These are phyloP conservation scores for Pterocles gutturalis DNA, from an alignment of 2,113 vertebrate species.

Conservation along the genomic window DNA sequence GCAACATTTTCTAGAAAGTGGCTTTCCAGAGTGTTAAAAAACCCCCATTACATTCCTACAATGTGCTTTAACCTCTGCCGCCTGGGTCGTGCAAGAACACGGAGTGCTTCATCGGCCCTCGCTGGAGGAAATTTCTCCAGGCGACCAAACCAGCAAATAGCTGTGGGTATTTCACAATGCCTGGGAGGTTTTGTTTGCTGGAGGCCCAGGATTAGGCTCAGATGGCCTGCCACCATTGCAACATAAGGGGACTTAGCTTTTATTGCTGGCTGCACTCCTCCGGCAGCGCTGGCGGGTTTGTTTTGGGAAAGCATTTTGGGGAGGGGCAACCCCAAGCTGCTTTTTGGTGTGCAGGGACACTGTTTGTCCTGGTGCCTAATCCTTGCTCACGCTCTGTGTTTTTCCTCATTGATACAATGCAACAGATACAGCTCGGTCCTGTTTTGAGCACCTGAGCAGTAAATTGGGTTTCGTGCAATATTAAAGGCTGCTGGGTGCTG, in stretches of 20 bases:
- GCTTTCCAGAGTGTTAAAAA: constrained; percentile 21
- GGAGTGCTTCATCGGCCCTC: background rate
- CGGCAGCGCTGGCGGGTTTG: accelerated
- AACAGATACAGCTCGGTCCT: background rate
- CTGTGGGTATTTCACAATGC: background rate
- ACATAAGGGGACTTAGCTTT: background rate
- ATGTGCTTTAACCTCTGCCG: constrained; percentile 26
- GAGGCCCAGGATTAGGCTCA: constrained; percentile 18
- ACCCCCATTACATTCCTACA: background rate
- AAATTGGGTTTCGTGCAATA: background rate
- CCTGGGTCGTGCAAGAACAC: background rate
- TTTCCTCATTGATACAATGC: background rate
- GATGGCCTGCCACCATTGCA: background rate
- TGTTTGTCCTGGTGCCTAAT: background rate
- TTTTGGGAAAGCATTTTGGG: background rate
- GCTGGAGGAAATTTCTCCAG: background rate
- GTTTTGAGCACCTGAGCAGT: background rate
- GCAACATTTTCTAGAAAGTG: constrained; percentile 15
- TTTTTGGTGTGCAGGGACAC: background rate
- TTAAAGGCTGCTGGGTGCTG: background rate
- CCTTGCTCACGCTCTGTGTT: background rate
- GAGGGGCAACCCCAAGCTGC: background rate
- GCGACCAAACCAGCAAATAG: constrained; percentile 2
- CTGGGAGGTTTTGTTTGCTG: constrained; percentile 4
- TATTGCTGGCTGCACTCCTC: background rate